These are phyloP conservation scores for Oreochromis tanganicae DNA, from an alignment of 2,113 vertebrate species.

Conservation along the genomic window DNA sequence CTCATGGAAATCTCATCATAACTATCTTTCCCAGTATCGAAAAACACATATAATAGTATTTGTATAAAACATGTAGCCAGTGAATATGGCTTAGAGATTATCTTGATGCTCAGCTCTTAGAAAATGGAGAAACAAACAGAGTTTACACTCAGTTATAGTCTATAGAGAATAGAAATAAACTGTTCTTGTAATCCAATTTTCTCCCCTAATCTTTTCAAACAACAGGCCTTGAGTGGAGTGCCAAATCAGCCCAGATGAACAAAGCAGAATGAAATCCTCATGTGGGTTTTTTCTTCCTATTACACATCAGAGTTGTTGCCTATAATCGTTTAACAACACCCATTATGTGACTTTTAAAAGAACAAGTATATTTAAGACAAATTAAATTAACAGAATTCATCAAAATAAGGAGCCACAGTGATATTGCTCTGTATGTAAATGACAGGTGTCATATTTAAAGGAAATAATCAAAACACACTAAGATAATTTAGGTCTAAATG, in stretches of 20 bases:
- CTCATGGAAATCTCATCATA: background rate
- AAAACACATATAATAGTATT: background rate
- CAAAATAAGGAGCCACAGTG: background rate
- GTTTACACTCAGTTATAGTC: background rate
- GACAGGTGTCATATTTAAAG: background rate
- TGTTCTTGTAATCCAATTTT: conserved; percentile 18
- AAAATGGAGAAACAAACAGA: background rate
- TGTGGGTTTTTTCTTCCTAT: background rate
- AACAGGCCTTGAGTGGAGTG: background rate
- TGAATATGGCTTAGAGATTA: background rate
- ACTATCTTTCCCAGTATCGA: background rate
- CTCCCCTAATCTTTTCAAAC: background rate
- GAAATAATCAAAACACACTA: background rate
- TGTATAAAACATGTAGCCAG: background rate
- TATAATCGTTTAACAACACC: background rate
- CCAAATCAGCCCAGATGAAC: background rate
- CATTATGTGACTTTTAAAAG: background rate
- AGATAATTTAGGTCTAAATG: background rate
- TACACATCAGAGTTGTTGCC: background rate
- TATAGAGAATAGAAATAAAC: background rate
- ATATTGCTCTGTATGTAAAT: background rate
- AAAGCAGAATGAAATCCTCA: background rate
- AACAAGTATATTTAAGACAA: background rate
- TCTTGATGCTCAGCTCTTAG: background rate
- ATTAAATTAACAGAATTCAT: background rate